These are phyloP conservation scores for Barypeithes pellucidus DNA, from an alignment of 2,888 invertebrate genomes.

Conservation along the genomic window DNA sequence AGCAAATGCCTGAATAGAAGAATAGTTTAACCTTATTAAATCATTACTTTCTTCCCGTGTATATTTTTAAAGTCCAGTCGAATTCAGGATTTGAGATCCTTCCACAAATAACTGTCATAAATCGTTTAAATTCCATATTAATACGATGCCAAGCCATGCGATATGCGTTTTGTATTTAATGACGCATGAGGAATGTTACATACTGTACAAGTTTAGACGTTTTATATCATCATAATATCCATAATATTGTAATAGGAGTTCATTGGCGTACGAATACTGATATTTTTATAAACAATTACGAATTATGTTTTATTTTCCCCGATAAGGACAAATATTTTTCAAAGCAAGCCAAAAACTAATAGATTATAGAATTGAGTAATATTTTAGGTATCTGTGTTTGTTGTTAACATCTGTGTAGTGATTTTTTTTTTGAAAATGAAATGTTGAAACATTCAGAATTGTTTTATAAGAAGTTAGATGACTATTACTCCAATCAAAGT, in stretches of 20 bases:
- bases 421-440: too few species aligned
- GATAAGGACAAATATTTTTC: too few species aligned
- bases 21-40: not conserved
- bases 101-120: constrained; percentile 22
- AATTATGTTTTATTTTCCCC: too few species aligned
- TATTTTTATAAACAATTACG: too few species aligned
- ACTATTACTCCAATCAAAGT: too few species aligned
- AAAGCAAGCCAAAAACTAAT: too few species aligned
- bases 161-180: constrained; percentile 21
- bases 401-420: too few species aligned
- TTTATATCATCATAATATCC: constrained; percentile 22
- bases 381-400: too few species aligned
- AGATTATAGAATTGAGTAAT: too few species aligned
- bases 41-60: not conserved
- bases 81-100: not conserved
- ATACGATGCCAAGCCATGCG: not conserved
- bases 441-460: too few species aligned
- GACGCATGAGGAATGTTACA: constrained; percentile 27
- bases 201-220: constrained; percentile 3
- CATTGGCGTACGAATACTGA: not conserved
- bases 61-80: not conserved
- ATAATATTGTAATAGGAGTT: not conserved
- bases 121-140: constrained; percentile 28
- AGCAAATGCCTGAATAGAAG: too few species aligned
- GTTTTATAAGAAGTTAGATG: too few species aligned